Conservation (phyloP, 2,888 invertebrate genomes). For the Lithophane socia region DNA sequence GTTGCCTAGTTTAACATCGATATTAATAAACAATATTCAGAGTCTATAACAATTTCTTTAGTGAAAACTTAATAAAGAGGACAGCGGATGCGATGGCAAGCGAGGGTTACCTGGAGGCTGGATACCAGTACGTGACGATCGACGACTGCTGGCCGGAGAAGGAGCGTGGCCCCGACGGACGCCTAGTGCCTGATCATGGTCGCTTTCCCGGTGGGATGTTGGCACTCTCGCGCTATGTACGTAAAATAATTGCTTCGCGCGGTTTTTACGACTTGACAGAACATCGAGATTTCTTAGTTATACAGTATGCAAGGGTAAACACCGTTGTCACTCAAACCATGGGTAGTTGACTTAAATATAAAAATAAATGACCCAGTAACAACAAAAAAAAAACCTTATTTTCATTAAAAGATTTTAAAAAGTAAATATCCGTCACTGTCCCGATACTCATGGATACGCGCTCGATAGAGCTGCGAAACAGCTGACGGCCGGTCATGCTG, state of each 20-base stretch:
- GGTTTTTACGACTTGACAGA: no score
- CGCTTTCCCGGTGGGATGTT: conserved; percentile 94
- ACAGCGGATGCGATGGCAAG: conserved; percentile 91
- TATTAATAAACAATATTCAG: background rate
- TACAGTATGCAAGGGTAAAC: no score
- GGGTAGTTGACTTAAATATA: no score
- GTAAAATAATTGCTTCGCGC: conserved; percentile 62
- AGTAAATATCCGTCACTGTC: no score
- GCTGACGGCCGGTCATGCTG: no score
- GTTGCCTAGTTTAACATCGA: background rate
- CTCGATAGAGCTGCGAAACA: no score
- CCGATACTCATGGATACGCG: no score
- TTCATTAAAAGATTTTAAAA: no score
- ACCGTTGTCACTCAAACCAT: no score
- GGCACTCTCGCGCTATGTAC: conserved; percentile 93
- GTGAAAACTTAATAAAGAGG: conserved; percentile 91
- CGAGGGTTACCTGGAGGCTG: conserved; percentile 93
- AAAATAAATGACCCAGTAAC: no score
- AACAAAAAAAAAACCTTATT: no score
- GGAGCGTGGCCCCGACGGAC: conserved; percentile 90
- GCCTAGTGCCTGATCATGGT: conserved; percentile 91
- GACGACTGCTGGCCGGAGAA: conserved; percentile 95
- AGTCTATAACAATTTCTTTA: conserved; percentile 69
- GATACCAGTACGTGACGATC: conserved; percentile 93
- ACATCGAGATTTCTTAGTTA: no score